phyloP scores from a whole-genome alignment of 2,113 vertebrate species.

The Oncorhynchus tshawytscha region DNA sequence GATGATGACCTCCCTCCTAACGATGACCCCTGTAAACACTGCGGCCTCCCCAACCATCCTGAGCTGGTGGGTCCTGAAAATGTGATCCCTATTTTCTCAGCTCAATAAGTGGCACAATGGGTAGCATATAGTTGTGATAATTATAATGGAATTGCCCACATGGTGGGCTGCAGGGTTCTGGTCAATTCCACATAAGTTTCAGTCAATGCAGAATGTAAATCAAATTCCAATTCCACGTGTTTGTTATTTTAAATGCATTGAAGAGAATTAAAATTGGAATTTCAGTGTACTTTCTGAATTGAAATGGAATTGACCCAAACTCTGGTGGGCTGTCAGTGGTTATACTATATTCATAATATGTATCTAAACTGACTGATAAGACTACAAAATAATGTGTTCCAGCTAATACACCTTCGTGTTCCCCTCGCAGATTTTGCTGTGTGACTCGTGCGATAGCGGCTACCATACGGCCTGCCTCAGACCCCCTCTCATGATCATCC shows the following conservation, averaged over 20 bases:
- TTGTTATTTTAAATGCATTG: too few relatives aligned
- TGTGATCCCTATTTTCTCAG: background rate
- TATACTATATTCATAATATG: background rate
- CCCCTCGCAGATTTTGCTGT: conserved; percentile 85
- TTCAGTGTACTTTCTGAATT: too few relatives aligned
- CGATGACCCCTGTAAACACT: conserved; percentile 97
- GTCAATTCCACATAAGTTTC: background rate
- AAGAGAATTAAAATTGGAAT: too few relatives aligned
- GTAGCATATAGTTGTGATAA: background rate
- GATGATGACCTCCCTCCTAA: conserved; percentile 81
- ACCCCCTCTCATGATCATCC: conserved; percentile 96
- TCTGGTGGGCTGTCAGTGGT: background rate
- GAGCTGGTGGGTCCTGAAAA: conserved; percentile 80
- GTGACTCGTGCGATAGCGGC: conserved; percentile 93
- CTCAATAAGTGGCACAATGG: background rate
- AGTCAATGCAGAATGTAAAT: too few relatives aligned
- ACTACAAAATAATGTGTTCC: too few relatives aligned
- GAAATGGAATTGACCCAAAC: too few relatives aligned
- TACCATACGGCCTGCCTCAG: conserved; percentile 97
- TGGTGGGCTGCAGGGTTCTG: background rate
- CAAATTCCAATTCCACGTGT: too few relatives aligned
- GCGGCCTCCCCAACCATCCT: conserved; percentile 95
- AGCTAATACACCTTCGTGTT: background rate
- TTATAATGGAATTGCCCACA: background rate
- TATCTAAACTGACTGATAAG: too few relatives aligned